These are phyloP conservation scores for Orchesella flavescens DNA, from an alignment of 2,888 invertebrate species.

Conservation along the genomic window DNA sequence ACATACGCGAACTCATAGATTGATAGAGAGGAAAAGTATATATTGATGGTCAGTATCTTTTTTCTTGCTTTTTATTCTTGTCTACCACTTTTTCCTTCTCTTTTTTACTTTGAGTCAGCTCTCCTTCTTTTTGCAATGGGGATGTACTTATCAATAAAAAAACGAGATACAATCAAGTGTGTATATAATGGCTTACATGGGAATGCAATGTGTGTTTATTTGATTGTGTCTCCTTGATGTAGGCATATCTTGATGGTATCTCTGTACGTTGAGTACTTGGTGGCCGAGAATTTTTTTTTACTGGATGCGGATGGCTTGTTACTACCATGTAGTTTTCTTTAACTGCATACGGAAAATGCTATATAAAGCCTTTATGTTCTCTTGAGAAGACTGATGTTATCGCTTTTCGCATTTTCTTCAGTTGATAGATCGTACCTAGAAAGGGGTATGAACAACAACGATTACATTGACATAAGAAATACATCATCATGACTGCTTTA, in stretches of 20 bases:
- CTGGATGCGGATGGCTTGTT: not conserved
- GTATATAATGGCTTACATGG: conserved; percentile 56
- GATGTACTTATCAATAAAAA: conserved; percentile 48
- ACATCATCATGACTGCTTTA: too few species aligned
- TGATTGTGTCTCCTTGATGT: conserved; percentile 41
- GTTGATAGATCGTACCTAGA: too few species aligned
- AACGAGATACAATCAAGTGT: conserved; percentile 50
- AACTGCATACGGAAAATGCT: not conserved
- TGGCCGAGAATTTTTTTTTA: too few species aligned
- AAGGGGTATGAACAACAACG: too few species aligned
- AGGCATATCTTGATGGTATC: conserved; percentile 6
- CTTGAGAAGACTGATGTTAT: too few species aligned
- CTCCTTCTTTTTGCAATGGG: not conserved
- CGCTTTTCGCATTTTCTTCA: too few species aligned
- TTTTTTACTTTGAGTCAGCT: not conserved
- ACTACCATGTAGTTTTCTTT: not conserved
- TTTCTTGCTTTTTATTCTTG: not conserved
- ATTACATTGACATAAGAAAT: too few species aligned
- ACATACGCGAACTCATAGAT: not conserved
- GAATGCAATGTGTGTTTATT: conserved; percentile 50
- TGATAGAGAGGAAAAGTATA: not conserved
- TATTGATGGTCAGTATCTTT: conserved; percentile 6
- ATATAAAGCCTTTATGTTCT: too few species aligned
- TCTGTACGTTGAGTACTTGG: not conserved
- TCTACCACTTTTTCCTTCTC: not conserved